phyloP scores from a whole-genome alignment of 2,888 invertebrate genomes.

The Oscheius onirici region DNA sequence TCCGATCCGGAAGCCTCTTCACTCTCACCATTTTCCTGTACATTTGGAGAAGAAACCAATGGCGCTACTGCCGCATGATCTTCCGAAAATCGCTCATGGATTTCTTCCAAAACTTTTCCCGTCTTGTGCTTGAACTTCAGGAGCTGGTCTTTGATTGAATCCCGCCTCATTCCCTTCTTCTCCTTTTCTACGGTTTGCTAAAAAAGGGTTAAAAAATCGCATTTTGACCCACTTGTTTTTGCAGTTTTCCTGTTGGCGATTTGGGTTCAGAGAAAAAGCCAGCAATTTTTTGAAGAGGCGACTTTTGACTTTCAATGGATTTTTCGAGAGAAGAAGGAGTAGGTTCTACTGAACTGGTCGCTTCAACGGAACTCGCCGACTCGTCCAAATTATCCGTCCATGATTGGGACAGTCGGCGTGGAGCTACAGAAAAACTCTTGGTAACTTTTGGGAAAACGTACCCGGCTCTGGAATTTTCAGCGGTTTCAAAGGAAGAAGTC shows the following conservation, averaged over 20 bases:
- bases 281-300: conserved; percentile 16
- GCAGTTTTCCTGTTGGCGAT: not conserved
- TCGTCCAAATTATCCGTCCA: conserved; percentile 31
- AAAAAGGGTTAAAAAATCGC: not conserved
- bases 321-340: not conserved
- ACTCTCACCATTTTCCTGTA: conserved; percentile 1
- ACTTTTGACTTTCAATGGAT: conserved; percentile 1
- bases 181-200: conserved; percentile 14
- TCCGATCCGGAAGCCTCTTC: conserved; percentile 19
- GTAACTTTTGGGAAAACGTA: not conserved
- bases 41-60: conserved; percentile 5
- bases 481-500: conserved; percentile 16
- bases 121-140: conserved; percentile 51
- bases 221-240: conserved; percentile 34
- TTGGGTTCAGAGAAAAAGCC: not conserved
- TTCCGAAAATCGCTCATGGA: conserved; percentile 30
- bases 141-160: conserved; percentile 55
- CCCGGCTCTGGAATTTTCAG: conserved; percentile 8
- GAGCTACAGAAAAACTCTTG: not conserved
- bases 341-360: not conserved
- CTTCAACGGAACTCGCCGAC: not conserved
- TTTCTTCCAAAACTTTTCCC: conserved; percentile 49
- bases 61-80: conserved; percentile 29
- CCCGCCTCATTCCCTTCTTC: conserved; percentile 35
- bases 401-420: conserved; percentile 15